These are phyloP conservation scores for Stichopus chloronotus DNA, from an alignment of 35 echinoderm and acorn worm genomes.

Conservation along the genomic window DNA sequence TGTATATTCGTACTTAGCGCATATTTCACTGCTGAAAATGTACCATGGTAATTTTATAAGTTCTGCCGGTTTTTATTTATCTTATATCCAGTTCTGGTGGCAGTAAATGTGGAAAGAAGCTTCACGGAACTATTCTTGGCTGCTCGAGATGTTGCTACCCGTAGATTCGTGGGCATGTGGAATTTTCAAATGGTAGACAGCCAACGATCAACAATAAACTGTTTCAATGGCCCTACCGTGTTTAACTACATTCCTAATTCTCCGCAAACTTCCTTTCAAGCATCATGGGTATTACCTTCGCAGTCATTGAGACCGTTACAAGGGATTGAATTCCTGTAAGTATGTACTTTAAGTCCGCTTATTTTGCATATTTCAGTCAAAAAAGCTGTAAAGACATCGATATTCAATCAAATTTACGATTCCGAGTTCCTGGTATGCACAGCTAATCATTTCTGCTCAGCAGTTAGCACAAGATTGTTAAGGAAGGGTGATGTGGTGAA, in stretches of 20 bases:
- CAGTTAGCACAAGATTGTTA: too few species aligned
- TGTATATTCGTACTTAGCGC: too few species aligned
- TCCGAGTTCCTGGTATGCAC: too few species aligned
- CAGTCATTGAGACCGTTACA: background rate
- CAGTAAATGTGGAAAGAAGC: background rate
- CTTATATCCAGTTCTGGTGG: too few species aligned
- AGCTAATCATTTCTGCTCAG: too few species aligned
- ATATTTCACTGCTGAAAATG: too few species aligned
- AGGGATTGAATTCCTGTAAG: background rate
- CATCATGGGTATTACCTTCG: background rate
- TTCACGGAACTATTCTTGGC: background rate
- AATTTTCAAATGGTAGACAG: background rate
- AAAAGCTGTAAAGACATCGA: too few species aligned
- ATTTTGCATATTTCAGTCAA: too few species aligned
- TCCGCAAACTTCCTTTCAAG: background rate
- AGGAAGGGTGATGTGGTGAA: too few species aligned
- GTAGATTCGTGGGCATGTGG: background rate
- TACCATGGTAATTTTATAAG: too few species aligned
- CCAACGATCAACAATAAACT: background rate
- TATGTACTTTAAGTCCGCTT: background rate
- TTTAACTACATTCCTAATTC: background rate
- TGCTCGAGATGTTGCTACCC: background rate
- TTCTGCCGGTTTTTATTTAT: too few species aligned
- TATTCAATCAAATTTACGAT: too few species aligned
- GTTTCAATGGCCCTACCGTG: background rate